These are phyloP conservation scores for Cepaea nemoralis DNA, from an alignment of 1,140 invertebrate genomes.

Conservation along the genomic window DNA sequence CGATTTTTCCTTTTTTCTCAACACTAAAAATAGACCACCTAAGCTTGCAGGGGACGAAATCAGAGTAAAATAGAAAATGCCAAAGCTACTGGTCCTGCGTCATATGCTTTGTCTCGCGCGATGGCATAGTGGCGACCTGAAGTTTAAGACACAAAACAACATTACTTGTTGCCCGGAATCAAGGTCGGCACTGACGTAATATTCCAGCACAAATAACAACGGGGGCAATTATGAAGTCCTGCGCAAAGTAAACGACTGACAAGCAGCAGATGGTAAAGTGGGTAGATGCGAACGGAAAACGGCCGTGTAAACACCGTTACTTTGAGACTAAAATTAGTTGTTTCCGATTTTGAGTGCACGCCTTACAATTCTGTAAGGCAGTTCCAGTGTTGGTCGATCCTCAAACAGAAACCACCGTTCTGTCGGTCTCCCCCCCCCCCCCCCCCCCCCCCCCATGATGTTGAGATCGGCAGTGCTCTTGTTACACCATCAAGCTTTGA, in stretches of 20 bases:
- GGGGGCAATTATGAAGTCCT: background rate
- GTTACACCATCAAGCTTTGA: too few relatives aligned
- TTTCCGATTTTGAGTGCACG: too few relatives aligned
- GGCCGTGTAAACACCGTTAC: background rate
- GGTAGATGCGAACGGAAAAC: background rate
- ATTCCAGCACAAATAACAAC: background rate
- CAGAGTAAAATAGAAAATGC: constrained; percentile 13
- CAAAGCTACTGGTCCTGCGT: constrained; percentile 23
- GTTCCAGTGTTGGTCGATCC: too few relatives aligned
- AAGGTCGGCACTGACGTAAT: constrained; percentile 26
- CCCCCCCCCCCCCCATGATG: too few relatives aligned
- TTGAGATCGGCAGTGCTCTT: too few relatives aligned
- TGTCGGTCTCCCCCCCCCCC: too few relatives aligned
- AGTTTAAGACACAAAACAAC: constrained; percentile 20
- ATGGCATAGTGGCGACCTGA: background rate
- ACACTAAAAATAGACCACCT: constrained; percentile 14
- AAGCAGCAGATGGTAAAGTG: background rate
- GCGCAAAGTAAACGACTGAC: background rate
- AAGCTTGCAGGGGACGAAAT: background rate
- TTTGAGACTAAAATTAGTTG: background rate
- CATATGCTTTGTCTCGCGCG: constrained; percentile 27
- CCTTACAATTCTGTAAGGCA: too few relatives aligned
- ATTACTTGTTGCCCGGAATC: constrained; percentile 7
- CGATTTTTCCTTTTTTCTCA: constrained; percentile 19
- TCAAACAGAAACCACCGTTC: too few relatives aligned